phyloP scores from a whole-genome alignment of 2,113 vertebrate species.

The Cololabis saira region DNA sequence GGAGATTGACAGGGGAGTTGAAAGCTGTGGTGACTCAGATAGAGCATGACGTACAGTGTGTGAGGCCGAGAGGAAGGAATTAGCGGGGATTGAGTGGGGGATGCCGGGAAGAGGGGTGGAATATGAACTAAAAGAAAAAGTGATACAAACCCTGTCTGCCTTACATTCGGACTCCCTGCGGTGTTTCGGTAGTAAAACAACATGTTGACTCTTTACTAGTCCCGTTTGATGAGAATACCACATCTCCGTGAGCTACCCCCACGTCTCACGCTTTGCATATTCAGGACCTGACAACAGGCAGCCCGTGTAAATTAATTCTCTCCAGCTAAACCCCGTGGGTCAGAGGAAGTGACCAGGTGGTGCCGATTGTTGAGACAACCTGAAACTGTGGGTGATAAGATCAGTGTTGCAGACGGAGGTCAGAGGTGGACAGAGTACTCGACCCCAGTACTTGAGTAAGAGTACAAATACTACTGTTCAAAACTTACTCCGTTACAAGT shows the following conservation, averaged over 20 bases:
- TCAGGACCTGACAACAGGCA: constrained; percentile 43
- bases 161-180: constrained; percentile 63
- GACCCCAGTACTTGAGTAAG: too few species aligned
- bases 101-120: constrained; percentile 65
- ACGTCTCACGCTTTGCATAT: constrained; percentile 44
- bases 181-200: constrained; percentile 76
- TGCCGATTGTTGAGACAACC: constrained; percentile 50
- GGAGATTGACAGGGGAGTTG: constrained; percentile 45
- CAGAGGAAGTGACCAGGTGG: constrained; percentile 35
- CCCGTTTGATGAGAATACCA: constrained; percentile 81
- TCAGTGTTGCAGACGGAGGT: too few species aligned
- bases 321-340: constrained; percentile 28
- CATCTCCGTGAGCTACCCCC: constrained; percentile 66
- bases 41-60: constrained; percentile 32
- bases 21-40: constrained; percentile 53
- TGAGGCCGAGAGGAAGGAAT: constrained; percentile 44
- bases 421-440: too few species aligned
- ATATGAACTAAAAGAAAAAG: constrained; percentile 66
- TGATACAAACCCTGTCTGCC: constrained; percentile 72
- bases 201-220: constrained; percentile 74
- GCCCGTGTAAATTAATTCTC: constrained; percentile 32
- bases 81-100: constrained; percentile 35
- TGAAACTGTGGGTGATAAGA: constrained; percentile 33
- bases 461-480: too few species aligned
- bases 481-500: too few species aligned